A percentile compares a stretch with the other conserved stretches of the same genome.
phyloP scores from a whole-genome alignment of 2,797 vertebrate species.

The Sebastes melanostomus region DNA sequence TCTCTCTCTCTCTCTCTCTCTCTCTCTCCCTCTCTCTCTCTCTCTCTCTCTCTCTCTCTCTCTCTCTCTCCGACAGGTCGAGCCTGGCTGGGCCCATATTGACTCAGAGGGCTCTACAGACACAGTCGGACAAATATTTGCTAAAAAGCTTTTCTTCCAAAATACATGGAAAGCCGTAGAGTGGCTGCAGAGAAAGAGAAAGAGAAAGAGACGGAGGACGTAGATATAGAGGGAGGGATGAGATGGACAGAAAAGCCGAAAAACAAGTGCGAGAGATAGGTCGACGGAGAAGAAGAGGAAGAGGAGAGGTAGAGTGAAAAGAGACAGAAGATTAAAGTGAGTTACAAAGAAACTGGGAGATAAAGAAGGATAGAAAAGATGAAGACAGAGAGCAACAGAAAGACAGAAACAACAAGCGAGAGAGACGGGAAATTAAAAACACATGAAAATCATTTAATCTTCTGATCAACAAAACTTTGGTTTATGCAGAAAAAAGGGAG shows the following conservation, averaged over 20 bases:
- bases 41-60: slow-evolving; percentile 1
- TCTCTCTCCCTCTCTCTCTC: neutral
- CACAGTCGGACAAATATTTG: slow-evolving; percentile 81
- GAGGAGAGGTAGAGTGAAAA: neutral
- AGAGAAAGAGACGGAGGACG: slow-evolving; percentile 25
- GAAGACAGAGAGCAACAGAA: neutral
- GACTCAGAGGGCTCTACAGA: slow-evolving; percentile 74
- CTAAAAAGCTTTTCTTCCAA: slow-evolving; percentile 80
- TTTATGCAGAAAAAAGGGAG: neutral
- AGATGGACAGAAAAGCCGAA: neutral
- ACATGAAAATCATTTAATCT: neutral
- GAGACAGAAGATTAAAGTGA: slow-evolving; percentile 19
- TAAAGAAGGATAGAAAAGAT: neutral
- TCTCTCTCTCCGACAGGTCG: slow-evolving; percentile 22
- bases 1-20: neutral
- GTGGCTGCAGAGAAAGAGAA: slow-evolving; percentile 38
- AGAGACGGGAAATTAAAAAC: neutral
- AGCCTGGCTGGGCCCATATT: slow-evolving; percentile 68
- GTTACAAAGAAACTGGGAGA: neutral
- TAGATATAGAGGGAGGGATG: slow-evolving; percentile 1
- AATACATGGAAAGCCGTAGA: slow-evolving; percentile 71
- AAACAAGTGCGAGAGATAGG: slow-evolving; percentile 3
- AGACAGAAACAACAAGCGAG: neutral
- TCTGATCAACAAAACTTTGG: neutral
- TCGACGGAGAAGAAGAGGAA: neutral